A percentile compares a stretch with the other conserved stretches of the same genome.
Conservation (phyloP, 64 coral and sea anemone species). For the Stylophora pistillata region DNA sequence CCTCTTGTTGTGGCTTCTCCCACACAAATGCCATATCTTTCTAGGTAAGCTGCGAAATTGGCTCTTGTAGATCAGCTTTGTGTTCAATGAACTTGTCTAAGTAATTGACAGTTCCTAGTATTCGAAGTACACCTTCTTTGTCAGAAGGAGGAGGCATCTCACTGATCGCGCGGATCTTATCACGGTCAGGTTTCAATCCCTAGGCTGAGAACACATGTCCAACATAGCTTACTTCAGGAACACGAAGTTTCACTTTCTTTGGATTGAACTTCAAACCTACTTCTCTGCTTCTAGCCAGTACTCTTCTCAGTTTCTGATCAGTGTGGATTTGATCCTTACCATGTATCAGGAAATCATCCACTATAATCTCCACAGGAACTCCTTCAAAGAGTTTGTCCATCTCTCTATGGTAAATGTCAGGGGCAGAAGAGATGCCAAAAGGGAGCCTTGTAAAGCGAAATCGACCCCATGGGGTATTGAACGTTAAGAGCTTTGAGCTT, state of each 20-base stretch:
- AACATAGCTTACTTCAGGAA: neutral
- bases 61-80: too few relatives aligned
- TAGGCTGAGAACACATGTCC: neutral
- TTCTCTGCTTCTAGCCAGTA: neutral
- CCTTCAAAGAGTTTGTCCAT: constrained; percentile 46
- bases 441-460: too few relatives aligned
- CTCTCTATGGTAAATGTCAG: constrained; percentile 50
- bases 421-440: too few relatives aligned
- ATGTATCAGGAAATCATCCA: constrained; percentile 49
- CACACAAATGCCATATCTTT: too few relatives aligned
- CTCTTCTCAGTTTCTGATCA: neutral
- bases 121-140: too few relatives aligned
- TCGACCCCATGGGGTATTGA: too few relatives aligned
- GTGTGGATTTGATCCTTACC: neutral
- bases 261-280: constrained; percentile 6
- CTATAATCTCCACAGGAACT: constrained; percentile 41
- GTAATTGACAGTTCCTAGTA: too few relatives aligned
- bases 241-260: neutral
- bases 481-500: too few relatives aligned
- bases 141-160: too few relatives aligned
- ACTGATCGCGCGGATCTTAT: neutral
- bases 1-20: too few relatives aligned
- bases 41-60: too few relatives aligned
- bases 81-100: too few relatives aligned
- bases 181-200: neutral